These are phyloP conservation scores for Salvelinus sp. DNA, from an alignment of 2,113 vertebrate genomes.

Conservation along the genomic window DNA sequence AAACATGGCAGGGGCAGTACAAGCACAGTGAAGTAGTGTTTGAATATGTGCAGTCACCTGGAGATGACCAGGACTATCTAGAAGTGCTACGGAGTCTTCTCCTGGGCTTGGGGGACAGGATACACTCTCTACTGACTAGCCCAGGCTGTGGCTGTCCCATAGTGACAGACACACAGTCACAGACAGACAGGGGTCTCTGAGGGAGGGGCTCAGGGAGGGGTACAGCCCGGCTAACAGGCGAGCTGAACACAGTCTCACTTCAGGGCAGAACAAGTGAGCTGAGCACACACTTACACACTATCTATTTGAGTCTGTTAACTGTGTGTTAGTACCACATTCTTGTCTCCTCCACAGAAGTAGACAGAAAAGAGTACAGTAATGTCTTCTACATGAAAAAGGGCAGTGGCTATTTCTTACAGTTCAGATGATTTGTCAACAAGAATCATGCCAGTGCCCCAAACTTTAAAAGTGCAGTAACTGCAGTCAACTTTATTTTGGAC, in stretches of 20 bases:
- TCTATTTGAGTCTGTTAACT: background rate
- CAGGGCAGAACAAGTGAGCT: background rate
- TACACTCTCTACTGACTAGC: conserved; percentile 20
- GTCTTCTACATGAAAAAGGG: no score
- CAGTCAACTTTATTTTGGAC: no score
- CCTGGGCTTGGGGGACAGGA: conserved; percentile 20
- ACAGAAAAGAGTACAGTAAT: no score
- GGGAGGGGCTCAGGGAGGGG: no score
- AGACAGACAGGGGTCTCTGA: background rate
- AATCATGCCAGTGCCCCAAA: no score
- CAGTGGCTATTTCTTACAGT: no score
- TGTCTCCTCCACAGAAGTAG: no score
- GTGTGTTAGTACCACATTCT: background rate
- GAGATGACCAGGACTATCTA: conserved; percentile 64
- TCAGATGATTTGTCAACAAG: no score
- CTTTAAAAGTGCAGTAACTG: no score
- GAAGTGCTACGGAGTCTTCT: conserved; percentile 35
- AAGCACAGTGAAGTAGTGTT: background rate
- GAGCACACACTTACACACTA: background rate
- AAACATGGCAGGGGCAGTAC: conserved; percentile 52
- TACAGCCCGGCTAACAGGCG: no score
- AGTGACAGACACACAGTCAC: conserved; percentile 7
- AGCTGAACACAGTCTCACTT: no score
- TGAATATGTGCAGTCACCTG: conserved; percentile 57
- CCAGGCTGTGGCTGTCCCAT: no score